Conservation (phyloP, 1,140 invertebrate species). For the Ericerus pela region DNA sequence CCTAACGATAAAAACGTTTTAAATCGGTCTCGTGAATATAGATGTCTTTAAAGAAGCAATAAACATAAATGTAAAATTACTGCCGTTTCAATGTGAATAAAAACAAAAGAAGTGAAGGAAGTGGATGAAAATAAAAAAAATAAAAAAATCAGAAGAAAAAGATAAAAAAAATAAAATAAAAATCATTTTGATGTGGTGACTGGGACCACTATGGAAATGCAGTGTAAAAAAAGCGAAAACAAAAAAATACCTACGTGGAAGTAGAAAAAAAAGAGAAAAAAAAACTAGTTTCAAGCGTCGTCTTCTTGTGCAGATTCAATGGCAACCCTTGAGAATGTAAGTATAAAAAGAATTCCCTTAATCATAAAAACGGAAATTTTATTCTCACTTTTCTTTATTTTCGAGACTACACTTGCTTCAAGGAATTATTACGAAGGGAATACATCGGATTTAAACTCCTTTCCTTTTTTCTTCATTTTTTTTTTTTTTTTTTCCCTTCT, state of each 20-base stretch:
- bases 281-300: neutral
- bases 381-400: slow-evolving; percentile 11
- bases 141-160: neutral
- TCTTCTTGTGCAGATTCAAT: slow-evolving; percentile 1
- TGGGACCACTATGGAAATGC: slow-evolving; percentile 6
- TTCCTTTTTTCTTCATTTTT: neutral
- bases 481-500: too few species aligned
- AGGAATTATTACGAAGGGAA: slow-evolving; percentile 11
- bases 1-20: slow-evolving; percentile 11
- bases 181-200: slow-evolving; percentile 11
- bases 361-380: slow-evolving; percentile 12
- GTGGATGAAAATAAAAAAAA: neutral
- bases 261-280: neutral
- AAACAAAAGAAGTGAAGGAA: slow-evolving; percentile 4
- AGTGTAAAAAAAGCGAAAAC: neutral
- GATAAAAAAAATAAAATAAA: neutral
- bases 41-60: slow-evolving; percentile 11
- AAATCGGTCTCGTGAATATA: slow-evolving; percentile 9
- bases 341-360: slow-evolving; percentile 11
- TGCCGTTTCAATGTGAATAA: slow-evolving; percentile 7
- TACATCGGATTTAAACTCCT: neutral
- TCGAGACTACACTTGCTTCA: neutral
- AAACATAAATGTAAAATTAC: slow-evolving; percentile 12
- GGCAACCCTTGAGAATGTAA: slow-evolving; percentile 8
- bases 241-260: too few species aligned